Evolutionary conservation across 1,140 invertebrate genomes (phyloP).

Genomic region (Drosophila hydei): DNA sequence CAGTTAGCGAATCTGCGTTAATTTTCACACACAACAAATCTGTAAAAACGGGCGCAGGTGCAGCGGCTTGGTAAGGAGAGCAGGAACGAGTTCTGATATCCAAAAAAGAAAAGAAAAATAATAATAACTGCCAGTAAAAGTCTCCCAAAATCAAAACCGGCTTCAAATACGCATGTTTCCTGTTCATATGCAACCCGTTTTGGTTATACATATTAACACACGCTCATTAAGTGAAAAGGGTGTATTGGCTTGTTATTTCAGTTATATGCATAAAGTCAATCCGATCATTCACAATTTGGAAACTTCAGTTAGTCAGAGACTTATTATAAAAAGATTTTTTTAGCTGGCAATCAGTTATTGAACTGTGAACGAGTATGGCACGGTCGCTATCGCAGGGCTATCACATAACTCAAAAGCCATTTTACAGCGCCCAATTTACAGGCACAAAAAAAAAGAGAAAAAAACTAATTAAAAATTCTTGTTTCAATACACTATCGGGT

Average conservation of each 20-base stretch:
- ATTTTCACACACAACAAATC: constrained; percentile 44
- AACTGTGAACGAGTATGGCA: not conserved
- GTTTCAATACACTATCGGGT: constrained; percentile 41
- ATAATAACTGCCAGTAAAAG: constrained; percentile 35
- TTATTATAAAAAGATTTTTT: no score
- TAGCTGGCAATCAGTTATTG: not conserved
- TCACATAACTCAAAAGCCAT: constrained; percentile 59
- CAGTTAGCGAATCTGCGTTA: constrained; percentile 47
- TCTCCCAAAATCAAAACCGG: constrained; percentile 58
- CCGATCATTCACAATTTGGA: no score
- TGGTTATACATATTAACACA: constrained; percentile 1
- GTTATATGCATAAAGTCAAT: no score
- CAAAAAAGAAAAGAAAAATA: constrained; percentile 14
- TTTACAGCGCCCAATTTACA: constrained; percentile 23
- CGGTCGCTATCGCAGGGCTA: constrained; percentile 4
- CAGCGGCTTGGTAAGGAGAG: not conserved
- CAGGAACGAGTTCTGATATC: constrained; percentile 63
- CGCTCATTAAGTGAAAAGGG: no score
- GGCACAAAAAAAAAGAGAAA: constrained; percentile 48
- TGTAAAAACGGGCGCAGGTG: constrained; percentile 8
- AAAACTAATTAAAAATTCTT: constrained; percentile 69
- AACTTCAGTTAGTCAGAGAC: no score
- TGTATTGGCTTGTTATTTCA: no score
- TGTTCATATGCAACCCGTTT: constrained; percentile 69
- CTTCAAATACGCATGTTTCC: constrained; percentile 65